These are phyloP conservation scores for Diarsia dahlii DNA, from an alignment of 2,888 invertebrate species.

Conservation along the genomic window DNA sequence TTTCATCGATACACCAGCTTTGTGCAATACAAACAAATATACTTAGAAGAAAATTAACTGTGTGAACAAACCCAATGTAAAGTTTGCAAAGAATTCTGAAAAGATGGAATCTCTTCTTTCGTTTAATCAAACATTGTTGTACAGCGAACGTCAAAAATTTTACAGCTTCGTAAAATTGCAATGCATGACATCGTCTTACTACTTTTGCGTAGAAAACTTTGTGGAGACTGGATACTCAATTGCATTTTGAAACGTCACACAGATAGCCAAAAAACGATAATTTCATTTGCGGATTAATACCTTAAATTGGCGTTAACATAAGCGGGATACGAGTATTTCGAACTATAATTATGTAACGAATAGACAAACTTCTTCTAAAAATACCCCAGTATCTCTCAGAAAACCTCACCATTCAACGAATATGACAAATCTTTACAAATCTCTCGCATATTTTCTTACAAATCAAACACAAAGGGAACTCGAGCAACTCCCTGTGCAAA, in stretches of 20 bases:
- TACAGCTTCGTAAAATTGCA: slow-evolving; percentile 41
- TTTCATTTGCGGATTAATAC: too few species aligned
- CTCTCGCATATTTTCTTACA: neutral
- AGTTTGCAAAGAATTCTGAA: slow-evolving; percentile 27
- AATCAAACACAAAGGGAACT: slow-evolving; percentile 30
- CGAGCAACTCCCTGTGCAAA: neutral
- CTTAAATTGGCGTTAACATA: too few species aligned
- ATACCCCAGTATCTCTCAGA: neutral
- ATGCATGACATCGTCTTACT: slow-evolving; percentile 24
- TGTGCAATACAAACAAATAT: neutral
- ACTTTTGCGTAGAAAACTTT: slow-evolving; percentile 16
- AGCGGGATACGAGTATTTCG: neutral
- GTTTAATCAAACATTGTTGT: slow-evolving; percentile 42
- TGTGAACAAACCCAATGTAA: slow-evolving; percentile 6
- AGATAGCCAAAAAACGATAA: neutral
- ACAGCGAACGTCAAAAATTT: slow-evolving; percentile 18
- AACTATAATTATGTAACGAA: neutral
- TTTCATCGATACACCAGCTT: neutral
- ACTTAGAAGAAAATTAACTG: neutral
- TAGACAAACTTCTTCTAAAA: neutral
- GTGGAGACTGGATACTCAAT: neutral
- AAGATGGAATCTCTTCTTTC: slow-evolving; percentile 20
- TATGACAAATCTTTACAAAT: slow-evolving; percentile 23
- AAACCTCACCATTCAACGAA: neutral
- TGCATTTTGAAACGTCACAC: neutral